A percentile compares a stretch with the other conserved stretches of the same genome.
Evolutionary conservation across 35 echinoderm and acorn worm species (phyloP).

Genomic region (Ptychodera flava): DNA sequence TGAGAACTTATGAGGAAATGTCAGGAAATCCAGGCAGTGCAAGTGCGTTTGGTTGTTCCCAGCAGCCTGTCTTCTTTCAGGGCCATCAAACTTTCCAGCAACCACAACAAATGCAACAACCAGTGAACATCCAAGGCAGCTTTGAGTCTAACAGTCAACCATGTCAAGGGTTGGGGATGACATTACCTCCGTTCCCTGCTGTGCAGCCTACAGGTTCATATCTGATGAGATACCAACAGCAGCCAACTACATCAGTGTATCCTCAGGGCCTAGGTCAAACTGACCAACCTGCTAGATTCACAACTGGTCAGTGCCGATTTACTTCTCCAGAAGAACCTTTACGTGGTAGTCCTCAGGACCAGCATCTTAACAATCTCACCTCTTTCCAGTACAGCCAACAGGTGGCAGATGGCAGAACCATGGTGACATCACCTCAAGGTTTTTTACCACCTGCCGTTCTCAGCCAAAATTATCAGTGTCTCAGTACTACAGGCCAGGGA

Average conservation of each 20-base stretch:
- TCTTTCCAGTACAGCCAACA: neutral
- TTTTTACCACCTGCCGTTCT: neutral
- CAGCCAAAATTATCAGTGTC: neutral
- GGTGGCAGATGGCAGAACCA: neutral
- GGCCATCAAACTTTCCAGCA: neutral
- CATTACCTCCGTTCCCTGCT: too few species aligned
- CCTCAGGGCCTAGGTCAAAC: neutral
- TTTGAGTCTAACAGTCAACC: too few species aligned
- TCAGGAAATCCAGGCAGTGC: too few species aligned
- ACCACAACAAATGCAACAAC: neutral
- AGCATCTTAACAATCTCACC: neutral
- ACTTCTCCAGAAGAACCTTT: neutral
- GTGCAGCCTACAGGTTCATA: neutral
- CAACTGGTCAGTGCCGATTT: neutral
- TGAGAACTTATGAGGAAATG: too few species aligned
- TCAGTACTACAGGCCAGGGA: neutral
- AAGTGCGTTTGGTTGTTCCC: neutral
- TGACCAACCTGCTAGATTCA: neutral
- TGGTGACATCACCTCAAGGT: neutral
- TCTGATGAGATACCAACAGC: neutral
- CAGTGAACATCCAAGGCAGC: too few species aligned
- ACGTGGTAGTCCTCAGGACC: neutral
- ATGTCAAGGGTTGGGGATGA: too few species aligned
- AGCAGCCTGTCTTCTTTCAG: neutral
- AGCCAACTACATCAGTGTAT: neutral